A percentile compares a stretch with the other conserved stretches of the same genome.
These are phyloP conservation scores for Cochlearius cochlearius DNA, from an alignment of 2,113 vertebrate genomes.

Conservation along the genomic window DNA sequence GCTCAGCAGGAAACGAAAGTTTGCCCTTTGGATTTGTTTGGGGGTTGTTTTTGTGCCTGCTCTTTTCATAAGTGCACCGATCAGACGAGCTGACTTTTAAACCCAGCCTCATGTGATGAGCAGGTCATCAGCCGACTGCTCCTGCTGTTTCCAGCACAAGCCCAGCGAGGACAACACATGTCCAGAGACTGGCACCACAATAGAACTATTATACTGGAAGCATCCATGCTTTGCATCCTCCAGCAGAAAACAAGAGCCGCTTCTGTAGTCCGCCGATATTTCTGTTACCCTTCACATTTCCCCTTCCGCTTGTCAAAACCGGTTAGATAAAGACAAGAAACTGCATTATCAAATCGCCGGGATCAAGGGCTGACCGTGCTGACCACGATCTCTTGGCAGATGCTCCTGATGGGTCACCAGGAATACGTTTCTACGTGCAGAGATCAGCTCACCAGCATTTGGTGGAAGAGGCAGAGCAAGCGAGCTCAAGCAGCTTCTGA, in stretches of 20 bases:
- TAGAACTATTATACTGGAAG: background rate
- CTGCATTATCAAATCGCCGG: background rate
- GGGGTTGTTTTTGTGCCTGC: background rate
- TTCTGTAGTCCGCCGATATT: background rate
- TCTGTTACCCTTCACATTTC: background rate
- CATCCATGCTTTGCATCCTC: background rate
- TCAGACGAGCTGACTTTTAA: background rate
- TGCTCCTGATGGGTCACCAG: background rate
- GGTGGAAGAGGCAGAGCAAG: background rate
- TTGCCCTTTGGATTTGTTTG: background rate
- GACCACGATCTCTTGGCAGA: background rate
- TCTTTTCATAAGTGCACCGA: background rate
- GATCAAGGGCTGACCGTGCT: background rate
- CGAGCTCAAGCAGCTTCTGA: background rate
- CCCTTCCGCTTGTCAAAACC: background rate
- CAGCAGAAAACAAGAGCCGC: background rate
- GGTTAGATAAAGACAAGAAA: background rate
- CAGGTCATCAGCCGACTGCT: background rate
- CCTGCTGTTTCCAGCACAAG: conserved; percentile 9
- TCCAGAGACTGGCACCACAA: background rate
- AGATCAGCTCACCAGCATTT: background rate
- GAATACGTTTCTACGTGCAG: accelerated
- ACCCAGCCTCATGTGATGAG: background rate
- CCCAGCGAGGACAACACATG: background rate
- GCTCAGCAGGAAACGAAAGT: background rate